Evolutionary conservation across 2,888 invertebrate species (phyloP), one percentile per base, ranked within the genome.

Genomic region (Lycaena phlaeas): DNA sequence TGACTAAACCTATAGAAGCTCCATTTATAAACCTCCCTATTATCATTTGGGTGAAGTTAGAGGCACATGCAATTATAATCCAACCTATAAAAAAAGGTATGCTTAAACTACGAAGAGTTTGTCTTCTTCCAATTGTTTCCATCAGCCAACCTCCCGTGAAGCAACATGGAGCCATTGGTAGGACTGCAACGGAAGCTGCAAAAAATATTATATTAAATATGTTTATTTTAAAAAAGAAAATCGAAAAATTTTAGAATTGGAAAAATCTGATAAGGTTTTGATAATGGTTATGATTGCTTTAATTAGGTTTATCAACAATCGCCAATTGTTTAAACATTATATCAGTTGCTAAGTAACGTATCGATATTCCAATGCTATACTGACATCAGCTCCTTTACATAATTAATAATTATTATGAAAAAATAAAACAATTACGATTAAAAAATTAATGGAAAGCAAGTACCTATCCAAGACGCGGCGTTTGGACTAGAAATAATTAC

Each of bases 11-110:
- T 11, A 34, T 34, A 2, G 34, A 34, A 12, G 18, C 18, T 11
- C 34, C 34, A 12, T 34, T 34, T 34, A 34, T 18, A 34, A 34
- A 34, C 22, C 34, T 34, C 12, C 34, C 34, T 10, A 34, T 34
- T 12, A 34, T 17, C 34, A 34, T 34, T 18, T 34, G 34, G 11
- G 34, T 34, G 11, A 22, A 22, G 18, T 34, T 34, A 2, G 34
- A 18, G 1, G 34, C 18, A 34, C 18, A 34, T 22, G 18, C 12
- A 9, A 34, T 34, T 7, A 34, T 34, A 12, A 34, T n/a, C 34
- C 34, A 34, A 12, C 34, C 34, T 9, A 34, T 22, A 34, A 34
- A 34, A 11, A 34, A 34, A 11, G 34, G 34, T 22, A 34, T 18
- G 22, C 34, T 18, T 34, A 22, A 11, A 2, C 12, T 34, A 11